phyloP scores from a whole-genome alignment of 2,888 invertebrate genomes.

The Campaea margaritaria region DNA sequence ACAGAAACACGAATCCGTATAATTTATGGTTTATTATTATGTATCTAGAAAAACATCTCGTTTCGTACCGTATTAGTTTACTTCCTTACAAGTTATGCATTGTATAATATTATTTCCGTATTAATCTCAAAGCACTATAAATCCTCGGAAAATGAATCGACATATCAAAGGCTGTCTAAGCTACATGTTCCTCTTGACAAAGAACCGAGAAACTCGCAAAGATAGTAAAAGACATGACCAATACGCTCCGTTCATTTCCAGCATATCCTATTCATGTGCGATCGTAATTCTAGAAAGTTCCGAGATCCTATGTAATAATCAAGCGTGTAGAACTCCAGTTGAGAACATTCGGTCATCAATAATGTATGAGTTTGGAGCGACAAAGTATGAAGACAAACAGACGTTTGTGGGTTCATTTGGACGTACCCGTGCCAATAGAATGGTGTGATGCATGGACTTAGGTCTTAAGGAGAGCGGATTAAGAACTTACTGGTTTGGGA shows the following conservation, averaged over 20 bases:
- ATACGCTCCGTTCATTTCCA: conserved; percentile 27
- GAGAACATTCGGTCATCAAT: conserved; percentile 69
- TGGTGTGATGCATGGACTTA: conserved; percentile 55
- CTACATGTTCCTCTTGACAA: conserved; percentile 1
- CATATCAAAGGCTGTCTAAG: conserved; percentile 3
- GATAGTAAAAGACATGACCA: conserved; percentile 14
- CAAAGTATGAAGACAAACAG: conserved; percentile 78
- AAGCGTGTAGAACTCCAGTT: conserved; percentile 58
- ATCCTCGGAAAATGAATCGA: background rate
- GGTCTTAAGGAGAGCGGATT: conserved; percentile 45
- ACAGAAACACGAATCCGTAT: too few relatives aligned
- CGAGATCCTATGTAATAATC: conserved; percentile 68
- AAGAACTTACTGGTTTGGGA: conserved; percentile 26
- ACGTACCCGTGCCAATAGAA: conserved; percentile 70
- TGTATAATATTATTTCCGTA: too few relatives aligned
- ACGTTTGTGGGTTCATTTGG: conserved; percentile 71
- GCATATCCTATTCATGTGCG: conserved; percentile 32
- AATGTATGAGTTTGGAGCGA: conserved; percentile 77
- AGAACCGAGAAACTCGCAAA: conserved; percentile 7
- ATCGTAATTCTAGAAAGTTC: conserved; percentile 39
- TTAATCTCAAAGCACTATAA: background rate
- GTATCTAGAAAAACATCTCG: too few relatives aligned
- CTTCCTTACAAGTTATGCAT: too few relatives aligned
- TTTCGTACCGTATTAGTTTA: too few relatives aligned
- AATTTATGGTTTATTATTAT: too few relatives aligned